These are phyloP conservation scores for Chironomus tepperi DNA, from an alignment of 1,140 invertebrate genomes.

Conservation along the genomic window DNA sequence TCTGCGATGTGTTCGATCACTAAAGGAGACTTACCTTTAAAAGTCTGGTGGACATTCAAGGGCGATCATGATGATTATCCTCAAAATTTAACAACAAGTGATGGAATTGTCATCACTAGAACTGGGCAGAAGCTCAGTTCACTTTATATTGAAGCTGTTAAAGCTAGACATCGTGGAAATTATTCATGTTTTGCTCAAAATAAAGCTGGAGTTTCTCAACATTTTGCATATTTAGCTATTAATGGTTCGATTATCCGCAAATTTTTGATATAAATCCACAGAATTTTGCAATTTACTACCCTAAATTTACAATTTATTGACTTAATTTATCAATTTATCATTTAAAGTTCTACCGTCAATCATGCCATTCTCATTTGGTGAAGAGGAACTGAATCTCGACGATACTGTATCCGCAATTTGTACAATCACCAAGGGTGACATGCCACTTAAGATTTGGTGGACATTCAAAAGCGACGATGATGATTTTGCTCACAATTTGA, in stretches of 20 bases:
- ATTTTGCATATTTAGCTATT: slow-evolving; percentile 56
- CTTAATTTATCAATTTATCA: not conserved
- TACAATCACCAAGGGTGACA: slow-evolving; percentile 47
- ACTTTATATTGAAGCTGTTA: slow-evolving; percentile 46
- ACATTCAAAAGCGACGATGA: not conserved
- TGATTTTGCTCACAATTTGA: slow-evolving; percentile 28
- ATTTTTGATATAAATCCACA: not conserved
- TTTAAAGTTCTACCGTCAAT: slow-evolving; percentile 46
- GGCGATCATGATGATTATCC: slow-evolving; percentile 31
- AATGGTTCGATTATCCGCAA: slow-evolving; percentile 60
- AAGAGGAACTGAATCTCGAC: slow-evolving; percentile 47
- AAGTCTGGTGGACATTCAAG: slow-evolving; percentile 55
- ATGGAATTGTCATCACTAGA: slow-evolving; percentile 46
- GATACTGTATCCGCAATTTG: slow-evolving; percentile 47
- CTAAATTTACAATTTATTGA: too few relatives aligned
- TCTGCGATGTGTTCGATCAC: slow-evolving; percentile 48
- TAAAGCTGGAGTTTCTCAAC: slow-evolving; percentile 58
- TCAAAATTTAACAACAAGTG: slow-evolving; percentile 30
- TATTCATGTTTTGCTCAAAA: slow-evolving; percentile 73
- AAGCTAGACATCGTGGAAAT: slow-evolving; percentile 64
- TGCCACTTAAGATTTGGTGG: slow-evolving; percentile 31
- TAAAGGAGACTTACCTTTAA: slow-evolving; percentile 55
- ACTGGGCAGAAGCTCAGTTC: slow-evolving; percentile 57
- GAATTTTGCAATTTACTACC: not conserved
- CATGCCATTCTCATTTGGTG: slow-evolving; percentile 46